These are phyloP conservation scores for Drosophila orosa DNA, from an alignment of 1,140 invertebrate species.

Conservation along the genomic window DNA sequence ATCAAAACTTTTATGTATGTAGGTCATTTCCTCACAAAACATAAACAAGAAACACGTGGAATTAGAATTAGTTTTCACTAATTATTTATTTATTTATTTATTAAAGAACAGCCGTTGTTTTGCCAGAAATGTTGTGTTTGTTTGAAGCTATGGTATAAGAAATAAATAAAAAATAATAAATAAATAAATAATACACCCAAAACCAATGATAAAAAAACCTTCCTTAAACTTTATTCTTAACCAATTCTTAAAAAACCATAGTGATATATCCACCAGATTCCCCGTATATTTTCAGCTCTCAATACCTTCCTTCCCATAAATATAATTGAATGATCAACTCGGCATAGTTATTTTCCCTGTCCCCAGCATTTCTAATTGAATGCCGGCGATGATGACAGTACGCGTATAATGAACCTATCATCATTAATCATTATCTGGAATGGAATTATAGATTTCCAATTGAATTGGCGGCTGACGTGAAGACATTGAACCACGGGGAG, in stretches of 20 bases:
- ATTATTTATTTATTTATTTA: no score
- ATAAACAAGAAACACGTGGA: not conserved
- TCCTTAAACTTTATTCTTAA: not conserved
- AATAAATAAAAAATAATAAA: not conserved
- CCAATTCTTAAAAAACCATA: not conserved
- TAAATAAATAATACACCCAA: not conserved
- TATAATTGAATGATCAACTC: slow-evolving; percentile 29
- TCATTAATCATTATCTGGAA: slow-evolving; percentile 70
- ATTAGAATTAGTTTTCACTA: not conserved
- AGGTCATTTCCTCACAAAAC: not conserved
- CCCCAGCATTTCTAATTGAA: slow-evolving; percentile 48
- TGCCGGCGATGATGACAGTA: slow-evolving; percentile 68
- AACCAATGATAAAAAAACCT: not conserved
- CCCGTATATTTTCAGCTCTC: not conserved
- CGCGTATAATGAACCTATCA: slow-evolving; percentile 58
- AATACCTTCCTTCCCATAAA: slow-evolving; percentile 3
- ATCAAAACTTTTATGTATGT: not conserved
- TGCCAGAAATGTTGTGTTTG: no score
- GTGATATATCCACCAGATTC: not conserved
- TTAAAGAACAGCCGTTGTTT: no score
- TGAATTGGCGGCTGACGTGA: slow-evolving; percentile 48
- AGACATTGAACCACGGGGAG: slow-evolving; percentile 48
- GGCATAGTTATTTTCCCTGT: slow-evolving; percentile 20
- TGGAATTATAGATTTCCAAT: slow-evolving; percentile 38
- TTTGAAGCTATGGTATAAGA: not conserved